Percentiles rank a stretch among this genome's conserved stretches.
Evolutionary conservation across 2,797 vertebrate genomes (phyloP).

Genomic region (Buphagus erythrorhynchus): DNA sequence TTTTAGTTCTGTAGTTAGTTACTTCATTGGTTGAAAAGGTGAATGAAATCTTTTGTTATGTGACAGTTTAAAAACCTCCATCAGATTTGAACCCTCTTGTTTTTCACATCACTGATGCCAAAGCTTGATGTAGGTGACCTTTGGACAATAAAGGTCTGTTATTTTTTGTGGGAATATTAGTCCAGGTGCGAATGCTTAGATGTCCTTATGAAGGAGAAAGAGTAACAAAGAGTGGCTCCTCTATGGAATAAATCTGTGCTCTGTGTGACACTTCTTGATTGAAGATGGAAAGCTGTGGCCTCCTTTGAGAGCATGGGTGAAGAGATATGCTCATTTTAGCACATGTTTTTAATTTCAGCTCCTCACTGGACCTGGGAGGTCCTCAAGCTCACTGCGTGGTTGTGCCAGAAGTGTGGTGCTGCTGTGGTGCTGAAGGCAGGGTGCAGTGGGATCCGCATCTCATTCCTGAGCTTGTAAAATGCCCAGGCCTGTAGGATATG

Average conservation of each 20-base stretch:
- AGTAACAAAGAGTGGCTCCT: not conserved
- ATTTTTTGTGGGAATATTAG: not conserved
- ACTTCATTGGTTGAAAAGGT: not conserved
- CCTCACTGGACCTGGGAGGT: not conserved
- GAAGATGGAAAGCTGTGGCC: not conserved
- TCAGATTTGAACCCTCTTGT: not conserved
- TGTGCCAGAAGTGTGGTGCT: rapidly evolving
- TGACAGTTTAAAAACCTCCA: not conserved
- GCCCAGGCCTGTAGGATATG: not conserved
- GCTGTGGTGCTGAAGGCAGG: not conserved
- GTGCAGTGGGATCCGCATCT: not conserved
- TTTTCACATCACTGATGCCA: not conserved
- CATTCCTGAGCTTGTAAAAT: not conserved
- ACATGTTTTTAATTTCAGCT: not conserved
- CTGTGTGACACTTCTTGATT: not conserved
- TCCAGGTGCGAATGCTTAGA: not conserved
- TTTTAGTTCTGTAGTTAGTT: not conserved
- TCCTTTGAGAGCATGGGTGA: not conserved
- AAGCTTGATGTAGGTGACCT: not conserved
- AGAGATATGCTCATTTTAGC: not conserved
- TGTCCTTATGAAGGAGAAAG: not conserved
- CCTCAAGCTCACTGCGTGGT: rapidly evolving
- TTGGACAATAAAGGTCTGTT: not conserved
- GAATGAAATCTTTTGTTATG: not conserved
- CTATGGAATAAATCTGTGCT: not conserved